Evolutionary conservation across 1,140 invertebrate genomes (phyloP).

Genomic region (Drosophila prosaltans): DNA sequence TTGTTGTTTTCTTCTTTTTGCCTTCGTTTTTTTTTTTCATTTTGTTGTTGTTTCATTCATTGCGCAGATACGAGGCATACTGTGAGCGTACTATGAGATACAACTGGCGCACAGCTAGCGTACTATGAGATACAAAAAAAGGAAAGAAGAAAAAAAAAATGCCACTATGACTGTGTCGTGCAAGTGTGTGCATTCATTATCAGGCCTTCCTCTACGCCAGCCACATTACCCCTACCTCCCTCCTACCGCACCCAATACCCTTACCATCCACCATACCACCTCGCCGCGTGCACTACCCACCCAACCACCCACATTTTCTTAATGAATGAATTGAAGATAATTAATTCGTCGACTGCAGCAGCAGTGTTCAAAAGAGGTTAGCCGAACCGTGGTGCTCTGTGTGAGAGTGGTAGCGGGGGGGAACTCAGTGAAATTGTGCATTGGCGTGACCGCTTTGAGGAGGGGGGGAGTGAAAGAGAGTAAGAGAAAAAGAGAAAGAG

Average conservation of each 20-base stretch:
- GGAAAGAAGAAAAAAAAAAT: neutral
- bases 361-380: slow-evolving; percentile 35
- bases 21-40: slow-evolving; percentile 38
- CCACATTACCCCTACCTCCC: too few species aligned
- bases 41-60: slow-evolving; percentile 69
- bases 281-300: neutral
- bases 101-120: slow-evolving; percentile 27
- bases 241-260: too few species aligned
- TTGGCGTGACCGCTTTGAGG: slow-evolving; percentile 17
- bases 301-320: slow-evolving; percentile 63
- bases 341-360: slow-evolving; percentile 69
- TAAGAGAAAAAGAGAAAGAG: neutral
- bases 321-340: slow-evolving; percentile 81
- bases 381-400: slow-evolving; percentile 2
- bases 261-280: too few species aligned
- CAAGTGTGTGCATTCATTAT: slow-evolving; percentile 72
- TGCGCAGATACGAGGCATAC: slow-evolving; percentile 44
- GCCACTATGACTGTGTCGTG: slow-evolving; percentile 22
- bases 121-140: slow-evolving; percentile 46
- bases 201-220: slow-evolving; percentile 23
- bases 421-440: slow-evolving; percentile 13
- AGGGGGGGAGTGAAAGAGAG: neutral
- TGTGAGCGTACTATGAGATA: slow-evolving; percentile 65
- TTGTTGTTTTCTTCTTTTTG: slow-evolving; percentile 20
- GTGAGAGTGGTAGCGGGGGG: neutral